Conservation (phyloP, 2,888 invertebrate species). For the Latrodectus elegans region DNA sequence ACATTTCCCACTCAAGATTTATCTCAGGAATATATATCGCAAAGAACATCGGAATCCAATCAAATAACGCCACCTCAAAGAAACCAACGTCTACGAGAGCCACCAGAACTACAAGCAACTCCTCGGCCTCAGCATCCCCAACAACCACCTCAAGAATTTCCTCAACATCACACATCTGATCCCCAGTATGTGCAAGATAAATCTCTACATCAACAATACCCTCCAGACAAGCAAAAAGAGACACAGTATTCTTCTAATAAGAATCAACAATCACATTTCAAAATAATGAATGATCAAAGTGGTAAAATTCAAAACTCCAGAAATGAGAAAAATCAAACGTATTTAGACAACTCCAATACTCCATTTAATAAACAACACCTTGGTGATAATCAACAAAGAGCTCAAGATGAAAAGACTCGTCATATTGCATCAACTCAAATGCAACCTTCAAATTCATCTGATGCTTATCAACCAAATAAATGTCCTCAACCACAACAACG, state of each 20-base stretch:
- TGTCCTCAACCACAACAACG: conserved; percentile 9
- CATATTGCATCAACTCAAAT: neutral
- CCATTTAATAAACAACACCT: conserved; percentile 2
- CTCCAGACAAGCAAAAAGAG: conserved; percentile 10
- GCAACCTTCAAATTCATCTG: neutral
- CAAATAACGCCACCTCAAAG: conserved; percentile 42
- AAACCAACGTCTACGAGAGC: conserved; percentile 45
- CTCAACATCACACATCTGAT: neutral
- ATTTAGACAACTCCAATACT: neutral
- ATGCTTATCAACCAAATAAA: conserved; percentile 22
- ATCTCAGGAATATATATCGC: conserved; percentile 15
- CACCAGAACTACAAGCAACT: conserved; percentile 36
- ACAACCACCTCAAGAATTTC: conserved; percentile 31
- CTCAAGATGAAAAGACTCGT: conserved; percentile 8
- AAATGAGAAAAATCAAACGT: neutral
- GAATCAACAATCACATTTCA: neutral
- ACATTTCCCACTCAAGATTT: conserved; percentile 18
- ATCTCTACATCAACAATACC: conserved; percentile 18
- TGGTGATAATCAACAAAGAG: conserved; percentile 15
- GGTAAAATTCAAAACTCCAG: neutral
- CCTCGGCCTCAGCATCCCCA: conserved; percentile 59
- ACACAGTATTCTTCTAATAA: neutral
- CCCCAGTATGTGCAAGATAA: neutral
- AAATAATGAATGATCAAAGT: neutral
- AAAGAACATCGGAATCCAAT: neutral